Evolutionary conservation across 2,113 vertebrate species (phyloP), one percentile per base, ranked within the genome.

Genomic region (Ceyx margarethae): DNA sequence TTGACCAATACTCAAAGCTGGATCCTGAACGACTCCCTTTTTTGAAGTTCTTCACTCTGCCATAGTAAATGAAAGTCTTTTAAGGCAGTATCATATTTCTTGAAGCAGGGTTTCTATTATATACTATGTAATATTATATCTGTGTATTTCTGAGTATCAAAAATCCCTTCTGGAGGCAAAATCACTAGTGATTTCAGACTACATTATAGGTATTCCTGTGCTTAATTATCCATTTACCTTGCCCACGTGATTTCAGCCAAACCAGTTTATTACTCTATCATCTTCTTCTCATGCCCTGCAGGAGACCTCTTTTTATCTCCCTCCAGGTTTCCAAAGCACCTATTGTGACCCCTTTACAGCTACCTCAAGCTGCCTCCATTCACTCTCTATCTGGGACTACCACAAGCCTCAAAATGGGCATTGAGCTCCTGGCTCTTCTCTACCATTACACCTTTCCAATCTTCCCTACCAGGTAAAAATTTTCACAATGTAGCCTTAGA

Each of bases 341-440:
- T 20, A 13, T 11, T 7, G 1, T 51, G 22, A 3, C 15, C 28
- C 40, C 22, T 88, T 77, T 31, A 28, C 20, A 48, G 46, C 23
- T 11, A 54, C 35, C 60, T 77, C 53, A 61, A 66, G 20, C n/a
- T 75, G 25, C 16, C 31, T 91, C 37, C 19, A 54, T 89, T 58
- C 1, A 1, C 33, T 87, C 53, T 64, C 31, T 43, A 18, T 15
- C 28, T 7, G 11, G 25, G 48, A 75, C 45, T 0, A 2, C 19
- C 26, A 40, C 11, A 65, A 81, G 21, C n/a, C 18, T 66, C 37
- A 29, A 79, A 57, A 53, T 14, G 3, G 9, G 29, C 26, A 61
- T 40, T 2, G 5, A 60, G 22, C 14, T 80, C 40, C 46, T 54
- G 28, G 6, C 4, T 78, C 17, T 67, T 48, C n/a, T 51, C 35